A percentile compares a stretch with the other conserved stretches of the same genome.
Evolutionary conservation across 2,113 vertebrate species (phyloP).

Genomic region (Suricata suricatta): DNA sequence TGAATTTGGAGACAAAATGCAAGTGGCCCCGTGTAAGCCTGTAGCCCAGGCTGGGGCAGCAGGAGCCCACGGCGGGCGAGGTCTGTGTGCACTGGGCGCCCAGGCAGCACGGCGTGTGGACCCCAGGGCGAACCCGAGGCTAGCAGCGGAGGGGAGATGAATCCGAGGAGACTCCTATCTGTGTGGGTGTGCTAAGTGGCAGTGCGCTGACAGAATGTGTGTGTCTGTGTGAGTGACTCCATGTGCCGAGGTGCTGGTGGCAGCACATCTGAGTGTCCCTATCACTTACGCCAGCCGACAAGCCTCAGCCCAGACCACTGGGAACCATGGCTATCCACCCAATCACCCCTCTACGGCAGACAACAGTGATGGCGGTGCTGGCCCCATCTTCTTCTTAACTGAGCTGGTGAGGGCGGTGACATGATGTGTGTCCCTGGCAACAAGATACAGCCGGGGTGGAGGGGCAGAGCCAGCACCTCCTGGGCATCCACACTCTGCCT

Average conservation of each 20-base stretch:
- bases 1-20: constrained; percentile 14
- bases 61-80: background rate
- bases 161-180: background rate
- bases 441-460: background rate
- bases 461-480: background rate
- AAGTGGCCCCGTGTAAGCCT: background rate
- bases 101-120: background rate
- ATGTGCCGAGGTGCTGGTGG: background rate
- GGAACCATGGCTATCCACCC: background rate
- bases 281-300: background rate
- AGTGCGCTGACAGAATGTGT: background rate
- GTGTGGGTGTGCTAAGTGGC: rapidly evolving
- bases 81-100: rapidly evolving
- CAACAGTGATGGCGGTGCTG: background rate
- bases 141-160: too few species aligned
- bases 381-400: background rate
- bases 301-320: background rate
- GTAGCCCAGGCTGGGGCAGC: background rate
- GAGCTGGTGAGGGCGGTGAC: background rate
- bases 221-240: background rate
- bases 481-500: background rate
- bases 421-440: background rate
- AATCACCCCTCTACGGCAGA: background rate
- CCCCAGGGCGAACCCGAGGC: background rate
- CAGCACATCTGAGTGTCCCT: background rate